phyloP scores from a whole-genome alignment of 2,797 vertebrate genomes.

The Schizopygopsis malacanthus region DNA sequence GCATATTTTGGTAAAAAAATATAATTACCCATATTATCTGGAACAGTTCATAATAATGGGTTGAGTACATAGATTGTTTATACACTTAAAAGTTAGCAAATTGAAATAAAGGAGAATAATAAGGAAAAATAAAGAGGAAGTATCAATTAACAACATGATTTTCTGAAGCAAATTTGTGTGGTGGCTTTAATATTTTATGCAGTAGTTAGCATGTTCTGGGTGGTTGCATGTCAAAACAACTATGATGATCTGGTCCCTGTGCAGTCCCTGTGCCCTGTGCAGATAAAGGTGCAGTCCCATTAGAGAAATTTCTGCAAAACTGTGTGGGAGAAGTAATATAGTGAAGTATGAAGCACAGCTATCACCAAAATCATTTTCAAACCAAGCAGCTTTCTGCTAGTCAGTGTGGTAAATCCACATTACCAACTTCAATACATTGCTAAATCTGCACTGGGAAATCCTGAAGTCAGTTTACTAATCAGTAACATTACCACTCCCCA shows the following conservation, averaged over 20 bases:
- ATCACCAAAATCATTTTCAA: not conserved
- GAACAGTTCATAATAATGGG: not conserved
- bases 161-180: not conserved
- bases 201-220: not conserved
- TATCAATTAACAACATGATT: not conserved
- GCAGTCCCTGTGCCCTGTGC: too few relatives aligned
- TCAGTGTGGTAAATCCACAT: not conserved
- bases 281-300: not conserved
- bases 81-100: not conserved
- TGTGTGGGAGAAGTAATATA: too few relatives aligned
- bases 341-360: not conserved
- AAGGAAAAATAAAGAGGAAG: not conserved
- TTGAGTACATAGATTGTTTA: not conserved
- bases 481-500: not conserved
- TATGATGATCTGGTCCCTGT: not conserved
- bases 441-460: not conserved
- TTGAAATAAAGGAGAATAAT: not conserved
- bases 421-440: not conserved
- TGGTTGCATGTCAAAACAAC: constrained; percentile 1
- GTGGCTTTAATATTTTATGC: not conserved
- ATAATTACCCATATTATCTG: not conserved
- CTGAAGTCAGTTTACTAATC: too few relatives aligned
- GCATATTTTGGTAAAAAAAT: not conserved
- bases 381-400: not conserved
- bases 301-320: too few relatives aligned